phyloP scores from a whole-genome alignment of 2,888 invertebrate genomes.

The Nephrotoma appendiculata region DNA sequence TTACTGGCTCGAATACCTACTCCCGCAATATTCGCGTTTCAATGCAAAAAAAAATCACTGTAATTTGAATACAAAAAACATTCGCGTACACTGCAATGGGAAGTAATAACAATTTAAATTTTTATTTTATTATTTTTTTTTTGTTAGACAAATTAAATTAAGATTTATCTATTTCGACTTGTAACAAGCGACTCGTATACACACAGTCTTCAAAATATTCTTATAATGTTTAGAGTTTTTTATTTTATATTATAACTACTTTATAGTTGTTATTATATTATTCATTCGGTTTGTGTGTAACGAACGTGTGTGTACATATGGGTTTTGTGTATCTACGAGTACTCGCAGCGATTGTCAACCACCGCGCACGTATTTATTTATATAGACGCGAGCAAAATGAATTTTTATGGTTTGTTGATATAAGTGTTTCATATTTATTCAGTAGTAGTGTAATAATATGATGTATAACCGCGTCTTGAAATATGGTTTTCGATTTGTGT shows the following conservation, averaged over 20 bases:
- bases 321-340: neutral
- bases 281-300: neutral
- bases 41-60: neutral
- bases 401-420: neutral
- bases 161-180: neutral
- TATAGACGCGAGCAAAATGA: neutral
- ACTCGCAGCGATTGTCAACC: neutral
- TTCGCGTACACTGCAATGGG: neutral
- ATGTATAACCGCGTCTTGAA: too few relatives aligned
- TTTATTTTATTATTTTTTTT: neutral
- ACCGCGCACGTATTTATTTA: neutral
- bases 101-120: neutral
- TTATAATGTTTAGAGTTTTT: neutral
- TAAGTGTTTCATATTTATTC: neutral
- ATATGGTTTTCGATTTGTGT: neutral
- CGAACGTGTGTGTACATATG: neutral
- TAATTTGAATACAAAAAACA: neutral
- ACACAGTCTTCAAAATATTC: neutral
- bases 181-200: neutral
- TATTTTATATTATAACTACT: neutral
- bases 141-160: neutral
- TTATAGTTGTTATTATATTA: neutral
- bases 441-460: neutral
- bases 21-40: neutral
- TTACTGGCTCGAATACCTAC: neutral